These are phyloP conservation scores for Sarcophaga variegata DNA, from an alignment of 2,888 invertebrate species.

Conservation along the genomic window DNA sequence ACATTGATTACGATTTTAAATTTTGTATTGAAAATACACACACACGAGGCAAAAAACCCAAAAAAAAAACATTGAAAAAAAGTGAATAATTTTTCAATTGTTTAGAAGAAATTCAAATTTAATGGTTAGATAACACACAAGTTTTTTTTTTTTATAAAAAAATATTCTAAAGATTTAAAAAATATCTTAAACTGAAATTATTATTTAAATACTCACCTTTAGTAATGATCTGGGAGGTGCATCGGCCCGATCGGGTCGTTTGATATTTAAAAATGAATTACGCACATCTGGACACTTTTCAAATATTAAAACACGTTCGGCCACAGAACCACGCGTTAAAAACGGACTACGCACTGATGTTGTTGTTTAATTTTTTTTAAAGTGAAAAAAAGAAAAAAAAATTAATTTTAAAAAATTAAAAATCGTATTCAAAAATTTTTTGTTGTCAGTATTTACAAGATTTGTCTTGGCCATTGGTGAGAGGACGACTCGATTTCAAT, in stretches of 20 bases:
- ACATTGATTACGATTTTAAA: conserved; percentile 5
- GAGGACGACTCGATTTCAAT: conserved; percentile 83
- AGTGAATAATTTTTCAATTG: conserved; percentile 32
- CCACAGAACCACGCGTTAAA: conserved; percentile 92
- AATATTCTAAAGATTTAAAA: not conserved
- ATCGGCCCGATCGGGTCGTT: conserved; percentile 77
- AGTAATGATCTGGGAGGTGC: conserved; percentile 76
- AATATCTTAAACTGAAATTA: not conserved
- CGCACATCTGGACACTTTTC: conserved; percentile 92
- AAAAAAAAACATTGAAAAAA: conserved; percentile 21
- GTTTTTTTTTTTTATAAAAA: conserved; percentile 12
- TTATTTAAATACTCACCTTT: conserved; percentile 74
- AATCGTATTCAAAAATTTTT: conserved; percentile 32
- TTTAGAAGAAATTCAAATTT: conserved; percentile 34
- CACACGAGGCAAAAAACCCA: conserved; percentile 4
- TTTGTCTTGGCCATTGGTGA: conserved; percentile 81
- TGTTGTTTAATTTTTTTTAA: not conserved
- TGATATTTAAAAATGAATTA: conserved; percentile 83
- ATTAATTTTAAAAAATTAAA: conserved; percentile 25
- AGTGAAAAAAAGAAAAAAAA: conserved; percentile 31
- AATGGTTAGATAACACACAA: conserved; percentile 60
- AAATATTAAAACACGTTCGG: conserved; percentile 94
- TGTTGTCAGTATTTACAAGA: conserved; percentile 74
- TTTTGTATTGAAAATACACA: conserved; percentile 47
- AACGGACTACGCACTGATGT: conserved; percentile 84